Percentiles rank a stretch among this genome's conserved stretches.
These are phyloP conservation scores for Echinarachnius parma DNA, from an alignment of 53 echinoderm and acorn worm species.

Conservation along the genomic window DNA sequence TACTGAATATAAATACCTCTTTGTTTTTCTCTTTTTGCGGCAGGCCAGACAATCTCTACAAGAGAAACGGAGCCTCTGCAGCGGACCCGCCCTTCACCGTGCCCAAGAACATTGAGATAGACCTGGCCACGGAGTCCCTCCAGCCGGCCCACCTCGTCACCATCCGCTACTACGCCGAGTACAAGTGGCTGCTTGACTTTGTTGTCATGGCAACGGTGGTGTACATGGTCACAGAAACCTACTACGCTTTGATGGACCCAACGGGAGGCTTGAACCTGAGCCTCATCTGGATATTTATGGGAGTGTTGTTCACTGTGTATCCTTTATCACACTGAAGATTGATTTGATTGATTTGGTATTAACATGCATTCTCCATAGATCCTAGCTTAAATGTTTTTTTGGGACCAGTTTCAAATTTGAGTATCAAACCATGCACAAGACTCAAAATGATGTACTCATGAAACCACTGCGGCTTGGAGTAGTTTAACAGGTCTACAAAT, in stretches of 20 bases:
- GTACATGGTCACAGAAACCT: constrained; percentile 67
- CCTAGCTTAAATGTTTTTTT: no score
- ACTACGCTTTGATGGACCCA: constrained; percentile 59
- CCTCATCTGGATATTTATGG: constrained; percentile 90
- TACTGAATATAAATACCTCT: no score
- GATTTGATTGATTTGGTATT: no score
- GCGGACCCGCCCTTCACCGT: constrained; percentile 56
- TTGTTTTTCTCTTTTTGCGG: no score
- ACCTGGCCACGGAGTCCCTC: constrained; percentile 63
- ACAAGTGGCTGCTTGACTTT: constrained; percentile 90
- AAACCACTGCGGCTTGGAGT: no score
- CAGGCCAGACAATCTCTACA: constrained; percentile 44
- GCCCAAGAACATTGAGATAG: constrained; percentile 84
- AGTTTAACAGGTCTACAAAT: no score
- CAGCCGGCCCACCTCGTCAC: constrained; percentile 61
- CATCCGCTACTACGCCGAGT: constrained; percentile 75
- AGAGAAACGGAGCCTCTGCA: constrained; percentile 9
- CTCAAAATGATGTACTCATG: no score
- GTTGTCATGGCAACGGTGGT: constrained; percentile 58
- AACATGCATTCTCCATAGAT: no score
- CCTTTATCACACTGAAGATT: no score
- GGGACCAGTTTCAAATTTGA: no score
- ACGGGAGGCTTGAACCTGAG: constrained; percentile 86
- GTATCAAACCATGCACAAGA: no score
- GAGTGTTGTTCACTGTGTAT: constrained; percentile 82